phyloP scores from a whole-genome alignment of 1,140 invertebrate species.

The Batillaria attramentaria region DNA sequence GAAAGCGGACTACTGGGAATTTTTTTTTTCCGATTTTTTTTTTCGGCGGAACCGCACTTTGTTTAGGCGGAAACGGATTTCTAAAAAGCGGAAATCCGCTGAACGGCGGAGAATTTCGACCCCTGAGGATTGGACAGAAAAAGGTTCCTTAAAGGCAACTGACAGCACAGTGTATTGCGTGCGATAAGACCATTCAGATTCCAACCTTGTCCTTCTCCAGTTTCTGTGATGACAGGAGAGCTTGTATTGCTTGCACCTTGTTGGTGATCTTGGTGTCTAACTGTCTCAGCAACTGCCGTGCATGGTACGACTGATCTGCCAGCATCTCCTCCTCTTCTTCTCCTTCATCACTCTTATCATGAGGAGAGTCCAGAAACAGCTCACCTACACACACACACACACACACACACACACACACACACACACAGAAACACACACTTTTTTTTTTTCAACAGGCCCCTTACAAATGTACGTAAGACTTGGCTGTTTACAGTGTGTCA shows the following conservation, averaged over 20 bases:
- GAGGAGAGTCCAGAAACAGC: slow-evolving; percentile 51
- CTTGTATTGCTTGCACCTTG: slow-evolving; percentile 81
- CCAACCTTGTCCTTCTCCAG: slow-evolving; percentile 31
- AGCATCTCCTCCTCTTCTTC: slow-evolving; percentile 56
- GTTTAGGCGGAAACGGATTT: too few species aligned
- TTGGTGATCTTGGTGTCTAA: slow-evolving; percentile 74
- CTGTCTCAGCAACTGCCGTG: slow-evolving; percentile 84
- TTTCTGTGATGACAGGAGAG: slow-evolving; percentile 79
- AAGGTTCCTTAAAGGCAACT: too few species aligned
- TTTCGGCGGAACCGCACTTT: too few species aligned
- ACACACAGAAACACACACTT: not conserved
- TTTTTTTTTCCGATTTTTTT: too few species aligned
- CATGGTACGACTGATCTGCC: slow-evolving; percentile 87
- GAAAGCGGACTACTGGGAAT: too few species aligned
- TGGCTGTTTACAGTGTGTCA: too few species aligned
- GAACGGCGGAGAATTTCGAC: too few species aligned
- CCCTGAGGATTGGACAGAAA: too few species aligned
- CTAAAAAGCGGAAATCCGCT: too few species aligned
- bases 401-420: slow-evolving; percentile 7
- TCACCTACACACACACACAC: slow-evolving; percentile 43
- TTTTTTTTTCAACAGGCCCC: not conserved
- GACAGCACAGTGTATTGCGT: too few species aligned
- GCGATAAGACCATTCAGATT: too few species aligned
- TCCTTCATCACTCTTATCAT: slow-evolving; percentile 38
- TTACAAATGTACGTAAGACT: too few species aligned